Base-by-base conservation (phyloP, 2,797 vertebrate genomes). In the Craterocephalus amniculus region DNA sequence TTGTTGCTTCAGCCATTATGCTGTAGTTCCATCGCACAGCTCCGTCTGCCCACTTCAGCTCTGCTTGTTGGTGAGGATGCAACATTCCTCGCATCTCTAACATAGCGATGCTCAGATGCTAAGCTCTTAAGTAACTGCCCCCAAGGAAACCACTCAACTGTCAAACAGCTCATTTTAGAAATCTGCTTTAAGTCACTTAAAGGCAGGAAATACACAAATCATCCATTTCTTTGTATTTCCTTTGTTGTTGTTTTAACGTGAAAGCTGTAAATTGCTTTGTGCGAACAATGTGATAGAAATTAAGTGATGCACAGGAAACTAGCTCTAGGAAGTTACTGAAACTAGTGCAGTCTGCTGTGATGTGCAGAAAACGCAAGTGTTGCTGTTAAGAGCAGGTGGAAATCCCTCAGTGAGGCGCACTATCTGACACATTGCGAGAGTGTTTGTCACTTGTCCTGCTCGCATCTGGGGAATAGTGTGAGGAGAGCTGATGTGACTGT, bases 1-100 rank as follows among this genome's bases (percentile, higher is more conserved):
- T 85, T 86, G 89, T 90, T 88, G 84, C 84, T 88, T 60, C 68
- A 81, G 81, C 74, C 70, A 58, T 83, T 65, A n/a, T n/a, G n/a
- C n/a, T n/a, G 67, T 12, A 60, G 51, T 52, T 65, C 38, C 57
- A 62, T 64, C 58, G 72, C 68, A 40, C 76, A 54, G 76, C 65
- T 73, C 67, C 4, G 67, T 57, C 56, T 63, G 62, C 70, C 76
- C 77, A 73, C 79, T 76, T 55, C 59, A 62, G 64, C 75, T 54
- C 71, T 70, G 78, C 69, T 52, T 63, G 67, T 73, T 70, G 58
- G 63, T 66, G 71, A 77, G 36, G 81, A 83, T 60, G 66, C 78
- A 67, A 3, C 67, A 72, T 70, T 80, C 72, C 65, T 76, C 34
- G 61, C 67, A 76, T 79, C 62, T 66, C 55, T 72, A 20, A 58